Conservation (phyloP, 2,888 invertebrate genomes). For the Ichneumoninae sp. region DNA sequence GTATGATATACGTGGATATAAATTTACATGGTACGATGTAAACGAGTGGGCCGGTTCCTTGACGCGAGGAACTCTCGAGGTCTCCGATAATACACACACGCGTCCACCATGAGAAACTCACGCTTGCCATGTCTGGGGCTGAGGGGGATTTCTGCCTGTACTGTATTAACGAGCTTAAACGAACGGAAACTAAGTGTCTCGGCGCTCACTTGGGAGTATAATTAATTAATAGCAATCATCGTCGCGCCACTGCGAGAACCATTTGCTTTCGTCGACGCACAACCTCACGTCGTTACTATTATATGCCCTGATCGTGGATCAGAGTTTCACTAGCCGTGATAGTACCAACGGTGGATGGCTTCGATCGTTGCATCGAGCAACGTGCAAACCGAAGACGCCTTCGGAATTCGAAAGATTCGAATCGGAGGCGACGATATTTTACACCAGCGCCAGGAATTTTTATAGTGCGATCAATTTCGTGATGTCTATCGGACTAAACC, state of each 20-base stretch:
- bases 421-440: not conserved
- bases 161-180: conserved; percentile 84
- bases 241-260: conserved; percentile 67
- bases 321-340: conserved; percentile 37
- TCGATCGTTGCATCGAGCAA: not conserved
- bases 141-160: conserved; percentile 56
- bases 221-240: conserved; percentile 82
- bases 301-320: conserved; percentile 51
- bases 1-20: conserved; percentile 67
- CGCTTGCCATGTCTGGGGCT: conserved; percentile 32
- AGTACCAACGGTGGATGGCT: not conserved
- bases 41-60: conserved; percentile 80
- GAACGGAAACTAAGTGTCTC: conserved; percentile 84
- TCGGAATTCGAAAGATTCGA: not conserved
- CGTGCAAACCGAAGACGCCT: not conserved
- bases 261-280: conserved; percentile 43
- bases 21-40: conserved; percentile 81
- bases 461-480: too few relatives aligned
- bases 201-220: conserved; percentile 80
- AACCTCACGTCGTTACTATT: conserved; percentile 42
- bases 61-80: conserved; percentile 67
- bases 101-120: conserved; percentile 63
- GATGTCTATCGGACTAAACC: not conserved
- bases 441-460: not conserved
- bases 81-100: conserved; percentile 54